A percentile compares a stretch with the other conserved stretches of the same genome.
These are phyloP conservation scores for Acrobasis suavella DNA, from an alignment of 2,888 invertebrate species.

Conservation along the genomic window DNA sequence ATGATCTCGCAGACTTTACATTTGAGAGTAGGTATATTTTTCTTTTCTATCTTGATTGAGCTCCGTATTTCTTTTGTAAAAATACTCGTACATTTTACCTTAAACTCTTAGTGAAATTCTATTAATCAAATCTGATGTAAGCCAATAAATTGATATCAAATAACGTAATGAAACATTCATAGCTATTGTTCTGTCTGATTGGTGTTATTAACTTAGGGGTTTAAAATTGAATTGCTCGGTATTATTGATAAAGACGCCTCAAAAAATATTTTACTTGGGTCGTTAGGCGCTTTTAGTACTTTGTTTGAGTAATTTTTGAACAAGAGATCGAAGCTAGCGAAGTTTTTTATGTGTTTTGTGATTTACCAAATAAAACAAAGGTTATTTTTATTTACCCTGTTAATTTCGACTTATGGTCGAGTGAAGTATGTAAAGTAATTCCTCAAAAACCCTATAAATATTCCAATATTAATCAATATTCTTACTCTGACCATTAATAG, in stretches of 20 bases:
- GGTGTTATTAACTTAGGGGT: neutral
- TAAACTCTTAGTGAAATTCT: neutral
- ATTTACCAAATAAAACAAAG: too few relatives aligned
- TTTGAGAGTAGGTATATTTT: too few relatives aligned
- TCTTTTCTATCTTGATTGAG: too few relatives aligned
- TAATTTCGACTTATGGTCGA: neutral
- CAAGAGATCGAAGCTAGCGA: too few relatives aligned
- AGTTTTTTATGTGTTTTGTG: too few relatives aligned
- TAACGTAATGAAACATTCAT: neutral
- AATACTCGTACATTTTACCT: too few relatives aligned
- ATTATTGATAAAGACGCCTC: too few relatives aligned
- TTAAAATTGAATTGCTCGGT: neutral
- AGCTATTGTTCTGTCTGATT: neutral
- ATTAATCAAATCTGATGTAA: neutral
- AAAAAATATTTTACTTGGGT: too few relatives aligned
- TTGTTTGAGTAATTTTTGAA: too few relatives aligned
- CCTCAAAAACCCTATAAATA: slow-evolving; percentile 4
- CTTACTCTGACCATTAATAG: neutral
- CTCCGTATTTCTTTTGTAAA: too few relatives aligned
- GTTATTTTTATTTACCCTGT: neutral
- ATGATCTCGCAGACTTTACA: too few relatives aligned
- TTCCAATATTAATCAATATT: slow-evolving; percentile 6
- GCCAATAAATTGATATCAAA: neutral
- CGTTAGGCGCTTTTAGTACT: too few relatives aligned
- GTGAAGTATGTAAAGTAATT: neutral